Evolutionary conservation across 2,113 vertebrate species (phyloP).

Genomic region (Onychorhynchus coronatus): DNA sequence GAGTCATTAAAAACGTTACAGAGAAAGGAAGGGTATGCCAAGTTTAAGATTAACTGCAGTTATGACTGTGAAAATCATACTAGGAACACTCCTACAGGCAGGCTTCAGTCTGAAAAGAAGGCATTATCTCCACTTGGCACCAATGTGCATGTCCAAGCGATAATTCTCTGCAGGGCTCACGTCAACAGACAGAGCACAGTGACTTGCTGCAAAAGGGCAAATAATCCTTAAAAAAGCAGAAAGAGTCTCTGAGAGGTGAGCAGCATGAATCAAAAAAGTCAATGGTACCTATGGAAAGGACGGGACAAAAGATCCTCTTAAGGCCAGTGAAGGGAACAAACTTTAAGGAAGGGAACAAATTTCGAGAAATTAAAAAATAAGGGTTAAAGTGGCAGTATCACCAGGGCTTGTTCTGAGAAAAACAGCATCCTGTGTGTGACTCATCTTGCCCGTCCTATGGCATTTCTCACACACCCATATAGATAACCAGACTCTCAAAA

Average conservation of each 20-base stretch:
- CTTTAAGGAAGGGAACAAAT: not conserved
- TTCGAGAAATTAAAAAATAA: not conserved
- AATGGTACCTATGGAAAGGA: not conserved
- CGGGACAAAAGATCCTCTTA: not conserved
- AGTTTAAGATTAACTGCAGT: slow-evolving; percentile 56
- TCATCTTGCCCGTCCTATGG: slow-evolving; percentile 24
- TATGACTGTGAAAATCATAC: slow-evolving; percentile 58
- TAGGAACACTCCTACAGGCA: slow-evolving; percentile 51
- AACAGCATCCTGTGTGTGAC: slow-evolving; percentile 8
- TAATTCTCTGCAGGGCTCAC: slow-evolving; percentile 52
- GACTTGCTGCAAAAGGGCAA: slow-evolving; percentile 45
- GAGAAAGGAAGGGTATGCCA: slow-evolving; percentile 34
- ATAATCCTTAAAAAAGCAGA: slow-evolving; percentile 7
- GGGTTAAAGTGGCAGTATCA: slow-evolving; percentile 15
- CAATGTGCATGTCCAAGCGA: slow-evolving; percentile 22
- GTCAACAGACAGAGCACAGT: slow-evolving; percentile 24
- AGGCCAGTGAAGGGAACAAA: not conserved
- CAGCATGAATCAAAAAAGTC: not conserved
- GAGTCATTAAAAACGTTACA: slow-evolving; percentile 15
- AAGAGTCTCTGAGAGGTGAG: not conserved
- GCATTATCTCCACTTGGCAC: slow-evolving; percentile 67
- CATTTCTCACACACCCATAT: slow-evolving; percentile 38
- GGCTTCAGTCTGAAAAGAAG: slow-evolving; percentile 39
- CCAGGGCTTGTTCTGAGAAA: not conserved
- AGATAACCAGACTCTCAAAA: slow-evolving; percentile 16